Percentiles rank a stretch among this genome's conserved stretches.
Conservation (phyloP, 2,888 invertebrate genomes). For the Neria commutata region DNA sequence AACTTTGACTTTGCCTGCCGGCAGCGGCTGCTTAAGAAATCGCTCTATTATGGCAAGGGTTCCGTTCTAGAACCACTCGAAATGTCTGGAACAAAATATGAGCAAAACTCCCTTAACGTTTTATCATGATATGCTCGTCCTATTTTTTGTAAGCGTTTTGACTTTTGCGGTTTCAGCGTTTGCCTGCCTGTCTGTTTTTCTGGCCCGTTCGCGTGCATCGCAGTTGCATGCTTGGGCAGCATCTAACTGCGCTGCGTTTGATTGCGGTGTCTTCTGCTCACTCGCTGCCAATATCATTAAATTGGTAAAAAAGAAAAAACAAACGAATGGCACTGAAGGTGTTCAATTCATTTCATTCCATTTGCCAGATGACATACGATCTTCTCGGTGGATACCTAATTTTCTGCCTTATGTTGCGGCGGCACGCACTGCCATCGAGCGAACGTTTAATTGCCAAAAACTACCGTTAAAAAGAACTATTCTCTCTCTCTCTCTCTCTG, state of each 20-base stretch:
- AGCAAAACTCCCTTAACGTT: no score
- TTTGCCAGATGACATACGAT: conserved; percentile 53
- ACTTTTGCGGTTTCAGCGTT: background rate
- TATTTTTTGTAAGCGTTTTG: background rate
- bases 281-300: conserved; percentile 28
- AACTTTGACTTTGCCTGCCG: conserved; percentile 18
- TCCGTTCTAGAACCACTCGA: no score
- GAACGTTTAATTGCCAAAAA: conserved; percentile 54
- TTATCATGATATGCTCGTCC: no score
- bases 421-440: conserved; percentile 52
- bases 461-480: conserved; percentile 22
- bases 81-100: no score
- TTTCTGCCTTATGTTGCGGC: conserved; percentile 56
- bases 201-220: background rate
- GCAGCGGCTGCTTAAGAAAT: conserved; percentile 32
- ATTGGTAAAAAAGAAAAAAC: no score
- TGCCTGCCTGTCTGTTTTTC: background rate
- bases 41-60: conserved; percentile 9
- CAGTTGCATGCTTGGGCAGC: conserved; percentile 13
- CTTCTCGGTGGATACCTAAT: conserved; percentile 27
- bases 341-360: conserved; percentile 51
- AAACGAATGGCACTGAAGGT: conserved; percentile 7
- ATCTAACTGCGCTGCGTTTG: conserved; percentile 9
- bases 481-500: background rate
- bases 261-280: background rate